Conservation (phyloP, 2,113 vertebrate species). For the Zosterops pallidus region DNA sequence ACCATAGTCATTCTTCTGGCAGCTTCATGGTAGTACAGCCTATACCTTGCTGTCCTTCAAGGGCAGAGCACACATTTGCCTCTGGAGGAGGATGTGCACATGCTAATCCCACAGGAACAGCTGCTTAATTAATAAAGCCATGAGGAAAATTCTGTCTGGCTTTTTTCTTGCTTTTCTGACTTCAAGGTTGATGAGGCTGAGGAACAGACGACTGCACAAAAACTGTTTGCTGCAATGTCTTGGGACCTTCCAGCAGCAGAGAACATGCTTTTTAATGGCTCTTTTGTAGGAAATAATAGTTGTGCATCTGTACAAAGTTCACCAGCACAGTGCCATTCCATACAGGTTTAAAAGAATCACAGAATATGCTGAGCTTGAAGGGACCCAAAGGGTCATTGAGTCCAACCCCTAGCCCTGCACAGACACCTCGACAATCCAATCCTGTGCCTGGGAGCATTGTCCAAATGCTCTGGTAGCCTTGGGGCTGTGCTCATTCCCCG, state of each 20-base stretch:
- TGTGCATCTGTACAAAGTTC: background rate
- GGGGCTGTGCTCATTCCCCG: background rate
- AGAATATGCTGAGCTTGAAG: background rate
- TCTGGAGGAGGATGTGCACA: background rate
- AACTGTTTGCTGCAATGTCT: background rate
- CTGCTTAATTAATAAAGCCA: conserved; percentile 27
- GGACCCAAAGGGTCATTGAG: background rate
- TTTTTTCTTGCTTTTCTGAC: background rate
- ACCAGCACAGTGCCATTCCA: background rate
- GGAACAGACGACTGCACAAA: background rate
- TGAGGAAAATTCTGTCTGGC: background rate
- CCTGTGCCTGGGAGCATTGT: background rate
- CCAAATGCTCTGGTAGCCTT: background rate
- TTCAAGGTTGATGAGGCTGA: background rate
- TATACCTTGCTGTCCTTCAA: background rate
- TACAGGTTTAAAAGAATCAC: background rate
- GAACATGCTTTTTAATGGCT: background rate
- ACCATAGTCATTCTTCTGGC: background rate
- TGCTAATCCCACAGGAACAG: background rate
- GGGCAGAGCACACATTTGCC: background rate
- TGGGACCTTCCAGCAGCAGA: background rate
- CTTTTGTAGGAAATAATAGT: background rate
- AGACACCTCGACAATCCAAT: background rate
- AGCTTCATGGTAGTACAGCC: background rate
- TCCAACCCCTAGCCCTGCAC: background rate